Evolutionary conservation across 2,113 vertebrate species (phyloP).

Genomic region (Hemichromis elongatus): DNA sequence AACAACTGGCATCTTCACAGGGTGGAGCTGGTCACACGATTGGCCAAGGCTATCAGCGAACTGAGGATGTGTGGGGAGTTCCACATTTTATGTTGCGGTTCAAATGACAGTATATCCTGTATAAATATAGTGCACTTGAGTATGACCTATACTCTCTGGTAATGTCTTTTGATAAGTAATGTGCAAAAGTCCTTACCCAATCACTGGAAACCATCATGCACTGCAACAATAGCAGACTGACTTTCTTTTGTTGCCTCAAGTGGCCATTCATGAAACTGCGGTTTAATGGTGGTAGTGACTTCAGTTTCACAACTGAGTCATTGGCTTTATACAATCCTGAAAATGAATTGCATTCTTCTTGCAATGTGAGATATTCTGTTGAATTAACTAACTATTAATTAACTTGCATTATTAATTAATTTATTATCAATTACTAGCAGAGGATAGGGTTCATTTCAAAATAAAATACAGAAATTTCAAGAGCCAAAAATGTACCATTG

Average conservation of each 20-base stretch:
- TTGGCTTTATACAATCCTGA: neutral
- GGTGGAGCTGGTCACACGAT: neutral
- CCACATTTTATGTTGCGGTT: neutral
- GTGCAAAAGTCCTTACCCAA: too few relatives aligned
- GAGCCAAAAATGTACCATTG: neutral
- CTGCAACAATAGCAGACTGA: neutral
- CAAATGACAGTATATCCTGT: fast-evolving
- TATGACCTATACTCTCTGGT: too few relatives aligned
- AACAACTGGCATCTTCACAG: neutral
- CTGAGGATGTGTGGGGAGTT: neutral
- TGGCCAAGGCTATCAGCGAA: neutral
- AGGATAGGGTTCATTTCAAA: neutral
- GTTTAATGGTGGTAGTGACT: neutral
- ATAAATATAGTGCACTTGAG: neutral
- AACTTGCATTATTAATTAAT: neutral
- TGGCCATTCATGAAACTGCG: neutral
- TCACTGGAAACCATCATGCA: neutral
- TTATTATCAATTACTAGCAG: neutral
- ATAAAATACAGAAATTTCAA: neutral
- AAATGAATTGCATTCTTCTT: neutral
- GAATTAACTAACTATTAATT: neutral
- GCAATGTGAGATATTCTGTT: neutral
- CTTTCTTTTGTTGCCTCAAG: neutral
- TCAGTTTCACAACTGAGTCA: neutral
- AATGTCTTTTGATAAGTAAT: neutral